phyloP scores from a whole-genome alignment of 2,113 vertebrate genomes.

The Bothrops jararaca region DNA sequence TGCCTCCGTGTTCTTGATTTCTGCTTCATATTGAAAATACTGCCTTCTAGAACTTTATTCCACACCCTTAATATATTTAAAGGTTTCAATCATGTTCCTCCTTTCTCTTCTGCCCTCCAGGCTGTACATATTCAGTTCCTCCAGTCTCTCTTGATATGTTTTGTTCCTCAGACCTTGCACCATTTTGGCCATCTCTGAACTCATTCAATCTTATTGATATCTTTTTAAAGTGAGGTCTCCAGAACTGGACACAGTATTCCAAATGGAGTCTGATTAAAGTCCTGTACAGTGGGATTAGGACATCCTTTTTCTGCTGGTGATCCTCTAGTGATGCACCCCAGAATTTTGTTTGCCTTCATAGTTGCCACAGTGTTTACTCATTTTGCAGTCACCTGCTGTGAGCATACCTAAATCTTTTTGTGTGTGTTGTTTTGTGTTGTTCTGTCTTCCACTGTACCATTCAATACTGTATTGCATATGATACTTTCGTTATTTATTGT shows the following conservation, averaged over 20 bases:
- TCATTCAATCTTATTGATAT: not conserved
- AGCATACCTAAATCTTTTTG: not conserved
- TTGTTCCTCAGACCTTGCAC: not conserved
- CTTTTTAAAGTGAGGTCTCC: not conserved
- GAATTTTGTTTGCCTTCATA: not conserved
- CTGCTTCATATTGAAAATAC: too few relatives aligned
- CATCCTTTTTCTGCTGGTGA: not conserved
- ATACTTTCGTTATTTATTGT: not conserved
- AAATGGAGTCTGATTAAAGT: not conserved
- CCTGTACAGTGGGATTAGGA: not conserved
- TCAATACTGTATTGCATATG: not conserved
- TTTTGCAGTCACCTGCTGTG: not conserved
- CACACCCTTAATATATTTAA: not conserved
- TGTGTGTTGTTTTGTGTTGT: not conserved
- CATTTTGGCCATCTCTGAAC: not conserved
- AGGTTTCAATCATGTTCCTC: not conserved
- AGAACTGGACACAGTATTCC: not conserved
- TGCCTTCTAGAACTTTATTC: not conserved
- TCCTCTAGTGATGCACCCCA: not conserved
- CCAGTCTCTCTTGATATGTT: not conserved
- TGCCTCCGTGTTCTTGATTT: too few relatives aligned
- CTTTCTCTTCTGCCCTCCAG: not conserved
- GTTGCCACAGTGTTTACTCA: not conserved
- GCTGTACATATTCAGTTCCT: not conserved
- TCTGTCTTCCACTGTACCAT: not conserved